Evolutionary conservation across 2,888 invertebrate genomes (phyloP), one percentile per base, ranked within the genome.

Genomic region (Drosophila anomalipes): DNA sequence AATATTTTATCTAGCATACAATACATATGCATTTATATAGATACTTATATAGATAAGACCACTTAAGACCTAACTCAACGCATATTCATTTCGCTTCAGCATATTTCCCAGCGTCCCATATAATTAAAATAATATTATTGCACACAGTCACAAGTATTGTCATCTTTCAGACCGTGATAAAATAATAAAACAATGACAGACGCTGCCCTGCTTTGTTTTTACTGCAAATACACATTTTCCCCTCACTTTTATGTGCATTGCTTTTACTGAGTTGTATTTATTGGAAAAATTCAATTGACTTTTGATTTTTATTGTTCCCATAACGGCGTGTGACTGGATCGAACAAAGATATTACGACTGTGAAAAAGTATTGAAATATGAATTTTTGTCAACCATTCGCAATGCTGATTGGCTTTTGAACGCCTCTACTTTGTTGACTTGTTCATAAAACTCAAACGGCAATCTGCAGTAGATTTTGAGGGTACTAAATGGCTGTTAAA

Each of bases 231-330:
- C 33, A 61, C 62, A 57, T 63, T 70, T 69, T 56, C 0, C 53
- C 47, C 68, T 69, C 35, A 52, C 49, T 75, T 73, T 80, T 60
- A 64, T 70, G 56, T 62, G 61, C 52, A 62, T 76, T 76, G 51
- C 22, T 54, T 49, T 78, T 60, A 54, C 69, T 39, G 62, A 51
- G 28, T 65, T 59, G 58, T 47, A 77, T 79, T 81, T 81, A 79
- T 80, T 64, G 80, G 39, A 61, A 69, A 71, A 66, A 70, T 58
- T 26, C 58, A 57, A 81, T 72, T 71, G 71, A 30, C 10, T 71
- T 78, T 79, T 80, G 69, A 80, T 79, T 79, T 77, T 79, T 87
- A 87, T 89, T 77, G 73, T 70, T 61, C 41, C 41, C 70, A 59
- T 67, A 82, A 82, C 49, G 35, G 60, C 68, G 62, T 74, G 79